Percentiles rank a stretch among this genome's conserved stretches.
phyloP scores from a whole-genome alignment of 2,113 vertebrate species.

The Callipepla californica region DNA sequence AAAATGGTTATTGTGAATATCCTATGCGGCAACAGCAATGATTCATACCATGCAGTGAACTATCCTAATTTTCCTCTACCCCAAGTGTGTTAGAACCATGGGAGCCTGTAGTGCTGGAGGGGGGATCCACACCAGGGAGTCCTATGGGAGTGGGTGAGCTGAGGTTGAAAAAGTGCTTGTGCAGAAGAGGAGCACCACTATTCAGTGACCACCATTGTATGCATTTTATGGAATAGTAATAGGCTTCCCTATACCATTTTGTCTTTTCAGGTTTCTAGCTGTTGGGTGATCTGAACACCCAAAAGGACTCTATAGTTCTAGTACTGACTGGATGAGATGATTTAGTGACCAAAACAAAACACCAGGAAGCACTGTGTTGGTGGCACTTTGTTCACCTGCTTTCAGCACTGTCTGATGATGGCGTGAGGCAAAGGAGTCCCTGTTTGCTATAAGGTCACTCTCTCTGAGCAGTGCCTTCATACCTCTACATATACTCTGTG shows the following conservation, averaged over 20 bases:
- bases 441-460: neutral
- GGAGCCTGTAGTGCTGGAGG: neutral
- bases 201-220: fast-evolving
- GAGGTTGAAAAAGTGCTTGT: neutral
- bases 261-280: neutral
- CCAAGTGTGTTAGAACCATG: fast-evolving
- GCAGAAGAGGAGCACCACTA: neutral
- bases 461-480: neutral
- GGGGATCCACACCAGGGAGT: neutral
- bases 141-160: neutral
- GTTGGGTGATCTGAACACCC: neutral
- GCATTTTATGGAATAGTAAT: neutral
- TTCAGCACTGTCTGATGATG: neutral
- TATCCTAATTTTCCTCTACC: neutral
- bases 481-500: neutral
- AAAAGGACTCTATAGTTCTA: neutral
- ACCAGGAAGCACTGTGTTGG: neutral
- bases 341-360: neutral
- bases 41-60: neutral
- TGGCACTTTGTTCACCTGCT: neutral
- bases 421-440: no score
- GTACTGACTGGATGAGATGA: neutral
- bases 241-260: neutral
- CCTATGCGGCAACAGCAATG: neutral
- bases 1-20: neutral